Percentiles rank a stretch among this genome's conserved stretches.
These are phyloP conservation scores for Acrobasis consociella DNA, from an alignment of 2,888 invertebrate species.

Conservation along the genomic window DNA sequence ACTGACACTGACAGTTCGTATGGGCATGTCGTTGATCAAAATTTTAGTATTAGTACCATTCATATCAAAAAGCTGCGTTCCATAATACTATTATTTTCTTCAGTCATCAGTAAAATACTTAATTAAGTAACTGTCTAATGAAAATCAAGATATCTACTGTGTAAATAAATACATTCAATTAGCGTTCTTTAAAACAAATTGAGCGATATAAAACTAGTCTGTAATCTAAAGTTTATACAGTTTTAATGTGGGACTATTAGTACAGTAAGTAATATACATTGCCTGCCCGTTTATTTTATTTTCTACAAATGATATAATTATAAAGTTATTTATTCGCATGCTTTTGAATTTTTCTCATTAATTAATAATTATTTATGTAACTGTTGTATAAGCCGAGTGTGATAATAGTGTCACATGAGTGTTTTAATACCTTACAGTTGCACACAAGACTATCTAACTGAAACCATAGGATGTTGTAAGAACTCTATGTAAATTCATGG, in stretches of 20 bases:
- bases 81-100: too few relatives aligned
- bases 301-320: neutral
- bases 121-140: neutral
- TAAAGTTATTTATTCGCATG: neutral
- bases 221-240: neutral
- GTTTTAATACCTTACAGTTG: too few relatives aligned
- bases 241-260: conserved; percentile 9
- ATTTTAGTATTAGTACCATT: too few relatives aligned
- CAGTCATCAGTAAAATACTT: neutral
- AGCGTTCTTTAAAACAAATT: neutral
- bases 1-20: too few relatives aligned
- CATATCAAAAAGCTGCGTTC: too few relatives aligned
- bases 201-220: conserved; percentile 14
- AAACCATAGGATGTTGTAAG: too few relatives aligned
- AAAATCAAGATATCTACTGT: neutral
- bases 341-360: neutral
- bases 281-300: conserved; percentile 2
- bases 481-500: too few relatives aligned
- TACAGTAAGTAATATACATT: conserved; percentile 7
- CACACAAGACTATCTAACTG: too few relatives aligned
- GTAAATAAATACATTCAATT: neutral
- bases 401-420: too few relatives aligned
- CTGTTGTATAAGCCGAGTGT: too few relatives aligned
- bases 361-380: conserved; percentile 14
- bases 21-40: too few relatives aligned